Evolutionary conservation across 1,140 invertebrate genomes (phyloP), one percentile per base, ranked within the genome.

Genomic region (Aradophagus sp.): DNA sequence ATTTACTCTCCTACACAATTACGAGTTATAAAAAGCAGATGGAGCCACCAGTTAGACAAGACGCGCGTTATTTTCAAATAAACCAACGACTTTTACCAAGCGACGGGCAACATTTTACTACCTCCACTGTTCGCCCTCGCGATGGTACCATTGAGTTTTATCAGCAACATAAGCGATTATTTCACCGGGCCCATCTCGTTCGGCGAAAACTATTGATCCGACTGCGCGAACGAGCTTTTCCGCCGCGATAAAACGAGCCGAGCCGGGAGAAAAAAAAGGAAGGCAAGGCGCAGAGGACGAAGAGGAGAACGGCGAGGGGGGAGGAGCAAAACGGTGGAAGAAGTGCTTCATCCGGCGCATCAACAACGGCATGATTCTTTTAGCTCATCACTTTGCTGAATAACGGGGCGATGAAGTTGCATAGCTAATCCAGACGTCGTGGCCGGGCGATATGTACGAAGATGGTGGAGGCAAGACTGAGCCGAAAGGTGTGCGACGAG

Each of bases 401-500:
- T 55, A 65, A 55, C 32, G 26, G 16, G 52, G 34, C 42, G 50
- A 70, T 63, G 45, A 71, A 71, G 59, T 63, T 65, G 52, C 67
- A 63, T 65, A 36, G 59, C 68, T 65, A 71, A 65, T 71, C 59
- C 29, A 65, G 61, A 65, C 61, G 61, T 65, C 41, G 68, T 39
- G 38, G 45, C 65, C 65, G 65, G n/a, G n/a, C n/a, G n/a, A n/a
- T n/a, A n/a, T 65, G 61, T 61, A 59, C 36, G 59, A 42, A 41
- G 55, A 41, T 65, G 53, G 68, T 35, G 17, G 47, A 59, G 35
- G 47, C 50, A 63, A 66, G 58, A 62, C 47, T 36, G 27, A 27
- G 45, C 47, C 48, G 36, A n/a, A n/a, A n/a, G n/a, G n/a, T n/a
- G n/a, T 12, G 12, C 5, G 19, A 55, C 35, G 66, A 61, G 45